Evolutionary conservation across 1,140 invertebrate species (phyloP), one percentile per base, ranked within the genome.

Genomic region (Aphaenogaster ashmeadi): DNA sequence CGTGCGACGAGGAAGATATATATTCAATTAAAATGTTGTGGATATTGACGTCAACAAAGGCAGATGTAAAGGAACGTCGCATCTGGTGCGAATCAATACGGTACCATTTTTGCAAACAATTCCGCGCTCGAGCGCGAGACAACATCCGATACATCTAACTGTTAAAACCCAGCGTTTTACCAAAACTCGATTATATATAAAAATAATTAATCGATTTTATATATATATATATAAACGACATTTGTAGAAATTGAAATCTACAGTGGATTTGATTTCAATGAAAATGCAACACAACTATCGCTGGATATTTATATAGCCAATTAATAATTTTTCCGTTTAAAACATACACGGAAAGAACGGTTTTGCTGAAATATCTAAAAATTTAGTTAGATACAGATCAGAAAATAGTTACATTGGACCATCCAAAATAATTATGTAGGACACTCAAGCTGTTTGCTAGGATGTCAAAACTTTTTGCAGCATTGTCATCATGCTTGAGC

Each of bases 81-180:
- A 83, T 83, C 21, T 38, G 66, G 2, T 13, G 52, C 60, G 13
- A 74, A 60, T 83, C 80, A 41, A 74, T 83, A 71, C n/a, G 0
- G 15, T n/a, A 84, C 21, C 38, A 75, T 47, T 75, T 84, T 84
- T 84, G 67, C 80, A 74, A 83, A 84, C 41, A 84, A 84, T 50
- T 58, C 41, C 8, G 33, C 21, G 13, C 38, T 58, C 27, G 36
- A 33, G 27, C 15, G 18, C 3, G 7, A 72, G 41, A 47, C 33
- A 84, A n/a, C 8, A 75, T 41, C n/a, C 44, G n/a, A 15, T 58
- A 47, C 41, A 47, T 58, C n/a, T 36, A 56, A 75, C 11, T 74
- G 8, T 50, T 84, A 15, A 62, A 83, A 84, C 21, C 11, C 15
- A 4, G 7, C 21, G 18, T 15, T 47, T 60, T 6, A 21, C 8